A percentile compares a stretch with the other conserved stretches of the same genome.
Conservation (phyloP, 2,888 invertebrate genomes). For the Acleris emargana region DNA sequence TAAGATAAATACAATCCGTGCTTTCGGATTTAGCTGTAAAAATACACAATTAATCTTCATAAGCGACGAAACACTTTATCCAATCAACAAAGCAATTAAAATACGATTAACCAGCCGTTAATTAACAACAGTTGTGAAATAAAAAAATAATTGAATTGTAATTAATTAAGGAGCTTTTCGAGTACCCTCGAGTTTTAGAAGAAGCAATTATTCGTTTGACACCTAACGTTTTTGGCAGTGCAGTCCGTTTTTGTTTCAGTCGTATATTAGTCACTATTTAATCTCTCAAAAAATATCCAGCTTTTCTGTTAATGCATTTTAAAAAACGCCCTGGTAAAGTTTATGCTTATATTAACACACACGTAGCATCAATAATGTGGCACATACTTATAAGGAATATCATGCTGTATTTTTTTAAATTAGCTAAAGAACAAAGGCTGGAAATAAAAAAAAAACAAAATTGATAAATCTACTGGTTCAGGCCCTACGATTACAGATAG, state of each 20-base stretch:
- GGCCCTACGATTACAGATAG: no score
- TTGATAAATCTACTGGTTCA: no score
- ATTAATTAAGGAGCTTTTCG: slow-evolving; percentile 15
- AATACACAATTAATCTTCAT: neutral
- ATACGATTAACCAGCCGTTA: slow-evolving; percentile 6
- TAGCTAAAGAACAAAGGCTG: no score
- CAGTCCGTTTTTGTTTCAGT: neutral
- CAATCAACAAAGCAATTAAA: slow-evolving; percentile 8
- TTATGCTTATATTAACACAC: no score
- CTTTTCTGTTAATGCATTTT: no score
- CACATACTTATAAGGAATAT: no score
- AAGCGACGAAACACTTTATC: neutral
- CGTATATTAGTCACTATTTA: neutral
- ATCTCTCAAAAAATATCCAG: no score
- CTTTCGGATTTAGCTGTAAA: neutral
- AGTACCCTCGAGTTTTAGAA: neutral
- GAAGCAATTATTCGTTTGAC: slow-evolving; percentile 14
- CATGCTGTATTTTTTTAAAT: no score
- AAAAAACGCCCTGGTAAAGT: no score
- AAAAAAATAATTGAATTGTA: slow-evolving; percentile 13
- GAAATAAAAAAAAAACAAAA: no score
- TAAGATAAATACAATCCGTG: no score
- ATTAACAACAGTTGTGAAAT: slow-evolving; percentile 6
- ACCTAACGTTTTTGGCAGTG: neutral
- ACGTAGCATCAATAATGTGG: no score